Evolutionary conservation across 2,797 vertebrate genomes (phyloP).

Genomic region (Aythya fuligula): DNA sequence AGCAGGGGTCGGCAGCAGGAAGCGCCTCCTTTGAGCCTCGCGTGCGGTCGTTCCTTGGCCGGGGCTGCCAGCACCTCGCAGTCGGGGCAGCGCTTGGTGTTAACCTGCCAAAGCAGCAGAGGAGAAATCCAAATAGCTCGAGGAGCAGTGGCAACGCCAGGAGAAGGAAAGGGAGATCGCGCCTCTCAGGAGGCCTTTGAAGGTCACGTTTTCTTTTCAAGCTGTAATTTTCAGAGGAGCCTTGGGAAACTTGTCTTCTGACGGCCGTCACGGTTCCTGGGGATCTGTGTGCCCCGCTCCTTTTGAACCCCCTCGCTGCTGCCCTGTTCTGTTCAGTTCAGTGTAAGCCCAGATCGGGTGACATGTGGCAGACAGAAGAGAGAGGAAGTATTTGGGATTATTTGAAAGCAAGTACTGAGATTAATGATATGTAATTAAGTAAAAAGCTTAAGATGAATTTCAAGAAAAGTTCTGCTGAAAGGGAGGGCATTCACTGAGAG

Average conservation of each 20-base stretch:
- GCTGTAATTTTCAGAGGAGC: background rate
- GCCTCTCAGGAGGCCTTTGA: background rate
- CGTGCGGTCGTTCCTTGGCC: too few relatives aligned
- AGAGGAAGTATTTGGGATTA: background rate
- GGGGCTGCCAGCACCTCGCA: too few relatives aligned
- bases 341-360: rapidly evolving
- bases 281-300: background rate
- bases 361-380: background rate
- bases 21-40: background rate
- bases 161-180: background rate
- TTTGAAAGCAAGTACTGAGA: background rate
- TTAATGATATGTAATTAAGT: background rate
- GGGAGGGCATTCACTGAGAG: background rate
- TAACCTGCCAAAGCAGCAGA: rapidly evolving
- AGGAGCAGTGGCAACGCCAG: background rate
- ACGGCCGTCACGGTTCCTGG: rapidly evolving
- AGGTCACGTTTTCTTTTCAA: background rate
- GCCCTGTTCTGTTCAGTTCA: background rate
- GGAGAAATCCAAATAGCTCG: background rate
- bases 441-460: background rate
- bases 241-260: background rate
- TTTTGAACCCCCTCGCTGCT: background rate
- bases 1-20: too few relatives aligned
- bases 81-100: too few relatives aligned
- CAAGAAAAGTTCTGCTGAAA: background rate